Evolutionary conservation across 2,888 invertebrate genomes (phyloP).

Genomic region (Drosophila mayaguana): DNA sequence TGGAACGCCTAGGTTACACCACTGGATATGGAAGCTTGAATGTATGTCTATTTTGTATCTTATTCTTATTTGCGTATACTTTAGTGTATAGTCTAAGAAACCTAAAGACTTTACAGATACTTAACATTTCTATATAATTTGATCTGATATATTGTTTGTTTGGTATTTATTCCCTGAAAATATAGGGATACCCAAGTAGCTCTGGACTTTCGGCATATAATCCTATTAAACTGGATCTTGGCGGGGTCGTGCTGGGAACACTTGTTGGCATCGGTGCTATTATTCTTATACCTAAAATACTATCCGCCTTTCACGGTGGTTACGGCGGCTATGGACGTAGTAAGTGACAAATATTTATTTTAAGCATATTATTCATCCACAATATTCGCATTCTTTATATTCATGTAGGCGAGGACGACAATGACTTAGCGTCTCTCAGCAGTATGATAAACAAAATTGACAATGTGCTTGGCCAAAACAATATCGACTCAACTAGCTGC

Average conservation of each 20-base stretch:
- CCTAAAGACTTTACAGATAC: background rate
- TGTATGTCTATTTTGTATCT: slow-evolving; percentile 60
- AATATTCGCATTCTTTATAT: background rate
- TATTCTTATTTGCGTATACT: too few relatives aligned
- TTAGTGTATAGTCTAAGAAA: background rate
- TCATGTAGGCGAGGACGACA: slow-evolving; percentile 87
- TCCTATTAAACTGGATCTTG: slow-evolving; percentile 92
- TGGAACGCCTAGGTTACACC: slow-evolving; percentile 83
- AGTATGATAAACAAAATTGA: slow-evolving; percentile 89
- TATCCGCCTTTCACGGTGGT: slow-evolving; percentile 89
- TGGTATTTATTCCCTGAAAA: background rate
- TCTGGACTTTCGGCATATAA: slow-evolving; percentile 88
- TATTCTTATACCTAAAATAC: slow-evolving; percentile 91
- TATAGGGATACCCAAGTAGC: slow-evolving; percentile 84
- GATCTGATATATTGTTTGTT: background rate
- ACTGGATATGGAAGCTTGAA: slow-evolving; percentile 84
- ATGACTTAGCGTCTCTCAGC: slow-evolving; percentile 87
- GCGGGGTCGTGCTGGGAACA: slow-evolving; percentile 92
- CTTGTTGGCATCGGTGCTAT: slow-evolving; percentile 93
- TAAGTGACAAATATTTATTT: slow-evolving; percentile 56
- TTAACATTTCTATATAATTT: background rate
- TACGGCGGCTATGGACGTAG: slow-evolving; percentile 89
- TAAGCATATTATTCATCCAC: background rate
- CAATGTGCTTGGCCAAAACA: slow-evolving; percentile 88
- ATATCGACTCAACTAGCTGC: slow-evolving; percentile 90